Evolutionary conservation across 1,140 invertebrate species (phyloP).

Genomic region (Artemia franciscana): DNA sequence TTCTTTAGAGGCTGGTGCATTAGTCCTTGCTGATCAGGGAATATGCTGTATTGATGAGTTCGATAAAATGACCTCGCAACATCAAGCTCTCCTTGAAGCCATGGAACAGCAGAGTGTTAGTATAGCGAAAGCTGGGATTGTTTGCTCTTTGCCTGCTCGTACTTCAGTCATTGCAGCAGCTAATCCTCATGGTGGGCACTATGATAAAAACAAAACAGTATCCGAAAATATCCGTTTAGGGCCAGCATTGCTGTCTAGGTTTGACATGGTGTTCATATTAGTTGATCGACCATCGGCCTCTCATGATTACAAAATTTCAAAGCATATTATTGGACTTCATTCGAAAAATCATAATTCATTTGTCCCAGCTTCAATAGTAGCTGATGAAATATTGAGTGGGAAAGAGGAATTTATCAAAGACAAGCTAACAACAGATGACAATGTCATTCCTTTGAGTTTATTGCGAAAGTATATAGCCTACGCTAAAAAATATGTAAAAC

Average conservation of each 20-base stretch:
- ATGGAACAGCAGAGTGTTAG: constrained; percentile 86
- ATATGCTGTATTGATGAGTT: constrained; percentile 88
- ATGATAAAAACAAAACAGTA: constrained; percentile 63
- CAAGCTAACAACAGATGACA: neutral
- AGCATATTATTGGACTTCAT: neutral
- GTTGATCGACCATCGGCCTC: constrained; percentile 40
- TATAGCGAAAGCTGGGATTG: constrained; percentile 63
- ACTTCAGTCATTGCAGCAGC: constrained; percentile 73
- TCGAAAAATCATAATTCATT: neutral
- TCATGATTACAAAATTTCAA: neutral
- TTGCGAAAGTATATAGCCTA: constrained; percentile 78
- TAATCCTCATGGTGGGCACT: constrained; percentile 69
- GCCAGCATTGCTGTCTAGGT: constrained; percentile 61
- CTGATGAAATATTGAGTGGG: neutral
- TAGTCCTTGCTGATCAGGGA: constrained; percentile 58
- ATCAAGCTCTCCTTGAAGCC: constrained; percentile 59
- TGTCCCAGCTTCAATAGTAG: neutral
- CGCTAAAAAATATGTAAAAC: constrained; percentile 64
- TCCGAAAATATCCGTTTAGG: constrained; percentile 71
- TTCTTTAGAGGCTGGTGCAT: constrained; percentile 58
- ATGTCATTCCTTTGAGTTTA: constrained; percentile 38
- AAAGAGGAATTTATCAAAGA: neutral
- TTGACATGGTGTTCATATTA: constrained; percentile 78
- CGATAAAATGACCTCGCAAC: constrained; percentile 63
- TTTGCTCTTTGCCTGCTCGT: constrained; percentile 49